Conservation (phyloP, 2,888 invertebrate genomes). For the Rhagonycha lutea region DNA sequence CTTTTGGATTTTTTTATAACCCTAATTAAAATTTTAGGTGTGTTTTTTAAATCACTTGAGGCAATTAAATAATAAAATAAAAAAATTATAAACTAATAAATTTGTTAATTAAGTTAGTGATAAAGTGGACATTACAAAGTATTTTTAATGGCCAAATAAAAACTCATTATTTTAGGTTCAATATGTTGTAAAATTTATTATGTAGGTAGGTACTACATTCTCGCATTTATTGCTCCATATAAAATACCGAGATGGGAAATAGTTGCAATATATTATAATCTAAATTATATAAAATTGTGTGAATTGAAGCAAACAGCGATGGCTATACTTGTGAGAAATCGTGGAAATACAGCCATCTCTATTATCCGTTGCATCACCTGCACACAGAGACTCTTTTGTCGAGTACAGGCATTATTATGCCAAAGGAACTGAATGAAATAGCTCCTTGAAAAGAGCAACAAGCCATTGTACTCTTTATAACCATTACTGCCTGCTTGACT, state of each 20-base stretch:
- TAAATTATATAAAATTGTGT: neutral
- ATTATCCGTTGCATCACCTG: conserved; percentile 41
- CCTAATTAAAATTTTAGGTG: neutral
- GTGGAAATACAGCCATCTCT: conserved; percentile 30
- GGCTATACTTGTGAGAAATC: conserved; percentile 3
- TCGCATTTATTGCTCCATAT: neutral
- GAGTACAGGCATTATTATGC: conserved; percentile 31
- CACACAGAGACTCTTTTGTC: conserved; percentile 34
- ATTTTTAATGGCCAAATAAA: neutral
- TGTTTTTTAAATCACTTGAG: neutral
- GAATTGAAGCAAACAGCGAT: neutral
- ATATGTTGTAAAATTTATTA: neutral
- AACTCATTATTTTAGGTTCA: neutral
- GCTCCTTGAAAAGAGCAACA: conserved; percentile 16
- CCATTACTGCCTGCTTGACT: conserved; percentile 16
- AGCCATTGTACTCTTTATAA: conserved; percentile 5
- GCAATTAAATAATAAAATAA: neutral
- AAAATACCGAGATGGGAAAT: neutral
- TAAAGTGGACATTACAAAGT: neutral
- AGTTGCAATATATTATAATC: neutral
- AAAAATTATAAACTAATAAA: neutral
- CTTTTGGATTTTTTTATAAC: neutral
- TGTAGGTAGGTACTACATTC: neutral
- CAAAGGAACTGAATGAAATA: conserved; percentile 13
- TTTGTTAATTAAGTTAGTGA: conserved; percentile 5